phyloP scores from a whole-genome alignment of 2,888 invertebrate genomes.

The Himalopsyche kuldschensis region DNA sequence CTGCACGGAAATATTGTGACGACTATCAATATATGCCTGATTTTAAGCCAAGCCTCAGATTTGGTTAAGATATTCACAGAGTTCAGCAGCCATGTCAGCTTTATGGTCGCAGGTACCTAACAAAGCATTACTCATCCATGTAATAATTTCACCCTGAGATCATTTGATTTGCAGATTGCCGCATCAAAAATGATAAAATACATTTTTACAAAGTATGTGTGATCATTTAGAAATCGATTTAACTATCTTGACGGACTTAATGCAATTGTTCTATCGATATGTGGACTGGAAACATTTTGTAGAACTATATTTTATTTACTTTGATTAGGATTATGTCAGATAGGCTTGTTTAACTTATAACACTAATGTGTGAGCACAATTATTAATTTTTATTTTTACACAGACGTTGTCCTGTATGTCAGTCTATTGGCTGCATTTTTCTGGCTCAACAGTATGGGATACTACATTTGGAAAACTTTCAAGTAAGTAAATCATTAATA shows the following conservation, averaged over 20 bases:
- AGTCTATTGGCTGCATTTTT: conserved; percentile 80
- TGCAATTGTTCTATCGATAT: no score
- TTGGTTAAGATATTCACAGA: conserved; percentile 79
- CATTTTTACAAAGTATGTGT: no score
- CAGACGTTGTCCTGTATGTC: conserved; percentile 77
- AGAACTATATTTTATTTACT: no score
- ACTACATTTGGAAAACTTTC: conserved; percentile 87
- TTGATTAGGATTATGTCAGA: no score
- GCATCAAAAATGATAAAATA: no score
- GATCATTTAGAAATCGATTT: no score
- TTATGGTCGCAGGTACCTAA: conserved; percentile 72
- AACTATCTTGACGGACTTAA: no score
- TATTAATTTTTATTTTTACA: background rate
- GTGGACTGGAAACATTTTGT: no score
- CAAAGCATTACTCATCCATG: background rate
- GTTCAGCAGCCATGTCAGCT: conserved; percentile 77
- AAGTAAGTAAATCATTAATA: conserved; percentile 57
- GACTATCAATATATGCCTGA: conserved; percentile 76
- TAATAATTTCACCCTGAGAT: background rate
- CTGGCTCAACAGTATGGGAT: conserved; percentile 84
- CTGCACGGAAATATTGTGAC: conserved; percentile 83
- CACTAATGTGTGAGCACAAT: no score
- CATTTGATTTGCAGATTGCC: no score
- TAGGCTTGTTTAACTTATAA: no score
- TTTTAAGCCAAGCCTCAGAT: conserved; percentile 76